phyloP scores from a whole-genome alignment of 2,797 vertebrate species.

The Darevskia mixta region DNA sequence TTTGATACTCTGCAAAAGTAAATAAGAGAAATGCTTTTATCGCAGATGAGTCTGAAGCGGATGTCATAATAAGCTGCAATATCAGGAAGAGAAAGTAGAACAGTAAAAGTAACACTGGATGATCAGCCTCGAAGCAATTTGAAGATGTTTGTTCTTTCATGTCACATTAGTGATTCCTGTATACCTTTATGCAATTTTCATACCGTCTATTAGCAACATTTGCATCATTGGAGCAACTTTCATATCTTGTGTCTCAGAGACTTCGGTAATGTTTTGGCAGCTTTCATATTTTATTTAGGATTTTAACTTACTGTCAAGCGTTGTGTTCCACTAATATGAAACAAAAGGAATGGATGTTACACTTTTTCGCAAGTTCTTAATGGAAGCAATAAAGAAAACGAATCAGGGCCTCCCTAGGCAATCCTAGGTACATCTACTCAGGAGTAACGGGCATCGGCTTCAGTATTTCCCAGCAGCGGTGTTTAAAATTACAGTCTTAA shows the following conservation, averaged over 20 bases:
- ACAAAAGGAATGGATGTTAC: slow-evolving; percentile 52
- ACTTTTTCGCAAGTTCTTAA: slow-evolving; percentile 63
- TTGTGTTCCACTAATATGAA: slow-evolving; percentile 63
- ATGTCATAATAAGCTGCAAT: slow-evolving; percentile 74
- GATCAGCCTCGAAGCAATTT: slow-evolving; percentile 68
- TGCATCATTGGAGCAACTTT: slow-evolving; percentile 54
- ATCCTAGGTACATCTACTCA: not conserved
- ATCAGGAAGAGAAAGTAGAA: slow-evolving; percentile 63
- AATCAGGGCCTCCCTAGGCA: not conserved
- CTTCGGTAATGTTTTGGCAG: slow-evolving; percentile 58
- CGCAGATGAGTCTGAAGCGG: slow-evolving; percentile 69
- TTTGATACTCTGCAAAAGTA: slow-evolving; percentile 69
- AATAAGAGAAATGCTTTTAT: slow-evolving; percentile 68
- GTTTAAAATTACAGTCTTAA: not conserved
- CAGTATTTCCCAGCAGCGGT: not conserved
- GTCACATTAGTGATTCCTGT: slow-evolving; percentile 71
- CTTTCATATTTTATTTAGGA: slow-evolving; percentile 70
- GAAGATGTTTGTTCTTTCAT: slow-evolving; percentile 73
- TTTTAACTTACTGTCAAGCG: slow-evolving; percentile 63
- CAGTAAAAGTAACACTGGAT: slow-evolving; percentile 57
- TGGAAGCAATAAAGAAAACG: slow-evolving; percentile 50
- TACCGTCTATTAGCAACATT: slow-evolving; percentile 66
- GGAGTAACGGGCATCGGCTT: not conserved
- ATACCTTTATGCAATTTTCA: slow-evolving; percentile 72
- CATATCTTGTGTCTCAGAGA: slow-evolving; percentile 23